Evolutionary conservation across 2,797 vertebrate species (phyloP), one percentile per base, ranked within the genome.

Genomic region (Xenopus petersii): DNA sequence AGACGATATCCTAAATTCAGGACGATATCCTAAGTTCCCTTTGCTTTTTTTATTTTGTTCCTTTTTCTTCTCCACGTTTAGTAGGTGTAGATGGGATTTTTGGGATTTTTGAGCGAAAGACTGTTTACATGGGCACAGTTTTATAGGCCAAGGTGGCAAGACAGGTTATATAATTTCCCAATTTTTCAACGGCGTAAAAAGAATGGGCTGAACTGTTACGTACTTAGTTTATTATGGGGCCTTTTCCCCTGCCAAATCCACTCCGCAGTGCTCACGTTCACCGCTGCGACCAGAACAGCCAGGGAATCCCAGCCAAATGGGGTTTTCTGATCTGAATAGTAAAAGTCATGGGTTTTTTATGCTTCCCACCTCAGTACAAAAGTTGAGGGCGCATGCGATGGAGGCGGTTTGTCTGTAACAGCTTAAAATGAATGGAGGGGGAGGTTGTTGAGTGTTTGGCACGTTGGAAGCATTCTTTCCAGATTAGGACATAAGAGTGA

Each of bases 401-500:
- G 60, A 24, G 10, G 76, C 2, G 36, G 26, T 73, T 21, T 62
- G 71, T 56, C 46, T 79, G 33, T 80, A 58, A 80, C 72, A 72
- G 17, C 55, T 49, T 64, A 54, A 80, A 80, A 73, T n/a, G 77
- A 72, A 51, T 21, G 56, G 24, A 77, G 79, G 12, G 30, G 15
- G 16, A 4, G 24, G 71, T 54, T n/a, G 36, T 7, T 42, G 42
- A 30, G 33, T 61, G 1, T 42, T 82, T 77, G 74, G 55, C 75
- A 74, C 63, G 24, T 67, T 79, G 79, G 55, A 17, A 46, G 56
- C 47, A 75, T 84, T 83, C 75, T 67, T 84, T 83, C 81, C 76
- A 77, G 66, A 79, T 79, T 65, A 75, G 74, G 80, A 26, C 71
- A 71, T 56, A 72, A 36, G 68, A 78, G 56, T 71, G 75, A 74